These are phyloP conservation scores for Coleophora deauratella DNA, from an alignment of 2,888 invertebrate genomes.

Conservation along the genomic window DNA sequence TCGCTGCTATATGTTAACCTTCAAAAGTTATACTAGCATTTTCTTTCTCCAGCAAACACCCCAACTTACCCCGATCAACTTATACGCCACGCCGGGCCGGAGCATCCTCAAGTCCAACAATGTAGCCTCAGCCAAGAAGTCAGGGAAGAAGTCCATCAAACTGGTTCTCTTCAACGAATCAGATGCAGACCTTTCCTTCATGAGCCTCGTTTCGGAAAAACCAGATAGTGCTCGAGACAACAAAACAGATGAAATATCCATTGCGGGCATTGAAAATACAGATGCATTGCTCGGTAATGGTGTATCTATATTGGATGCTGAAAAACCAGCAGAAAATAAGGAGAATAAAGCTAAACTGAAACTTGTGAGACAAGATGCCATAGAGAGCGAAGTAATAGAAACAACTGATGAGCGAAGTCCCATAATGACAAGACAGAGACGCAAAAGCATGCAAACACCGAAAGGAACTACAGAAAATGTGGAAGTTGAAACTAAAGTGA, in stretches of 20 bases:
- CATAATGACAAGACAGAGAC: conserved; percentile 3
- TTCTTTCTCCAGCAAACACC: conserved; percentile 30
- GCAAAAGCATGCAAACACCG: conserved; percentile 1
- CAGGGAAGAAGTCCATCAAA: conserved; percentile 45
- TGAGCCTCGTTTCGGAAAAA: neutral
- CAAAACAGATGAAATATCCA: neutral
- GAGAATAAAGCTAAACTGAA: conserved; percentile 31
- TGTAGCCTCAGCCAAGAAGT: conserved; percentile 20
- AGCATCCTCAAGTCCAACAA: conserved; percentile 50
- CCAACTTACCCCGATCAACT: conserved; percentile 26
- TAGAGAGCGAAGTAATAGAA: neutral
- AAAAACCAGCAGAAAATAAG: conserved; percentile 27
- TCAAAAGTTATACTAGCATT: too few relatives aligned
- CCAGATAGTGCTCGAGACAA: neutral
- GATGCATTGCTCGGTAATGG: conserved; percentile 14
- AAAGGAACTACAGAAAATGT: neutral
- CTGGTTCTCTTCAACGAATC: conserved; percentile 44
- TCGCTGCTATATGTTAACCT: neutral
- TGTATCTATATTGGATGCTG: conserved; percentile 24
- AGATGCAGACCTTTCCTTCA: conserved; percentile 16
- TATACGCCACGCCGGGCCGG: conserved; percentile 47
- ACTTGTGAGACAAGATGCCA: conserved; percentile 35
- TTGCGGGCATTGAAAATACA: too few relatives aligned
- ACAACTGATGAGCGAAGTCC: neutral
- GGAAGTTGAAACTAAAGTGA: neutral